Base-by-base conservation (phyloP, 2,797 vertebrate genomes). In the Rhadinocentrus ornatus region DNA sequence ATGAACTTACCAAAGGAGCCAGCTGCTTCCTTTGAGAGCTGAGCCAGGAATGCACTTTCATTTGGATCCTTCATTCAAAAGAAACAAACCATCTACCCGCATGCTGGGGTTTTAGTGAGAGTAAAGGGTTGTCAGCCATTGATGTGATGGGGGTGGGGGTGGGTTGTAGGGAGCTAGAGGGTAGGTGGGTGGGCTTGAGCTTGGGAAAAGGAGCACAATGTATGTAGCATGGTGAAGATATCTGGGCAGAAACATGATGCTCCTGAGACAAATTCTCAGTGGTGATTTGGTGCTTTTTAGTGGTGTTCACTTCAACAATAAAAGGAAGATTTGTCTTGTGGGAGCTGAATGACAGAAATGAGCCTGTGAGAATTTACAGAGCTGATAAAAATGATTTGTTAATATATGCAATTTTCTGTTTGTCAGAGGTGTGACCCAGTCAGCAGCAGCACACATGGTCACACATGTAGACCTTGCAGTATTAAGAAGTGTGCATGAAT, bases 31-130 rank as follows among this genome's bases (percentile, higher is more conserved):
- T 75, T 73, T 88, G 74, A 82, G 69, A 61, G 77, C 77, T 3
- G 55, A 75, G 75, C 69, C 79, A 82, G 85, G 88, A 92, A 93
- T 91, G 88, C 82, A 81, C 87, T 91, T 88, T 92, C 88, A 16
- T 87, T 88, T 69, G 69, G 82, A 41, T 68, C 71, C 69, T 88
- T 91, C 86, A 91, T 92, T 92, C 92, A 92, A 82, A 88, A 90
- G 86, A 91, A 91, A 88, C 85, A 91, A 90, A 89, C 83, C 88
- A 74, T 88, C 74, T 18, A 82, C 89, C 88, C 74, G 61, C 86
- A 90, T 90, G 77, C 73, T 73, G 86, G 84, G 75, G 71, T 76
- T 83, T 80, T 60, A 87, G 88, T 75, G 81, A 89, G 88, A 86
- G 86, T 83, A 80, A n/a, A 81, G 81, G 82, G 83, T 81, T 74